Base-by-base conservation (phyloP, 2,113 vertebrate species). In the Pachypanchax playfairii region DNA sequence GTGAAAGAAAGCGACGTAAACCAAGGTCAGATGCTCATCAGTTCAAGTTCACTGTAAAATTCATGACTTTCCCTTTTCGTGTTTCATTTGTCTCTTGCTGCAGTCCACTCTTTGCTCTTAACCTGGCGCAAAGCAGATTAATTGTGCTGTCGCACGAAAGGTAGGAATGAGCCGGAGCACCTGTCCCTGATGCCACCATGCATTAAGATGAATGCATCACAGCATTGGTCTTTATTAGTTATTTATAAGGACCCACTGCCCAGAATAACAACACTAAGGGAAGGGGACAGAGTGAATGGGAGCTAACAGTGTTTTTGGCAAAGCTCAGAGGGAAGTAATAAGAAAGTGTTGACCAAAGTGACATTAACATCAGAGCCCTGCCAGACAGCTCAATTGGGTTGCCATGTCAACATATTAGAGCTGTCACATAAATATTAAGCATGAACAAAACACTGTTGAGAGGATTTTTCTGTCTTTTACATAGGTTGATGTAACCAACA, bases 31-130 rank as follows among this genome's bases (percentile, higher is more conserved):
- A 41, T 24, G 60, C 39, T 61, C 31, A 12, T 21, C 28, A 74
- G 65, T 73, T 78, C 41, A 53, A 65, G 55, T 83, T 73, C 76
- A 65, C 76, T 90, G 81, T 77, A 89, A 88, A 90, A 90, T 89
- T 87, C 73, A 90, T 87, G 81, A 86, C 81, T 80, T 84, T 75
- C 76, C 81, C 62, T 77, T 82, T 80, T 83, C 58, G 63, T 80
- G 85, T 82, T 81, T 59, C 80, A 86, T 89, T 86, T 75, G 62
- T 85, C 84, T 82, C 75, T 42, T 52, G 41, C 62, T 38, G 39
- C 73, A 2, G 47, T 70, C 77, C 68, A 77, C 65, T 69, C 71
- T 73, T 47, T 80, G 52, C 70, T 69, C 68, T 61, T 77, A 76
- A 80, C 64, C 17, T 62, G 77, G 76, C 65, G 74, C 57, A 52